Conservation (phyloP, 2,797 vertebrate genomes). For the Phrynocephalus forsythii region DNA sequence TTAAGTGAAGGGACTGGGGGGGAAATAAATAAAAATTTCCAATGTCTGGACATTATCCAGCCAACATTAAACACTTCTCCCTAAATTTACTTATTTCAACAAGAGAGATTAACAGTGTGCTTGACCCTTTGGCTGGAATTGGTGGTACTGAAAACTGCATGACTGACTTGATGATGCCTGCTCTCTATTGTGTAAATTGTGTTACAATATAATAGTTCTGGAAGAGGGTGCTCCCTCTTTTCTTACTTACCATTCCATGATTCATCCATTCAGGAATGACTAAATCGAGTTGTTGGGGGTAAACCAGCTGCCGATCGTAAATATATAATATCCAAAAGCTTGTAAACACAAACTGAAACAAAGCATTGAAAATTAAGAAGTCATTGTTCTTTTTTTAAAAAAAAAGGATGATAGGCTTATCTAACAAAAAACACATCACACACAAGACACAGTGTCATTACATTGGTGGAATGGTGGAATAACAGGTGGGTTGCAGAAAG, state of each 20-base stretch:
- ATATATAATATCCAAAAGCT: conserved; percentile 88
- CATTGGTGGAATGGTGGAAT: too few relatives aligned
- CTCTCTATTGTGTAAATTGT: conserved; percentile 30
- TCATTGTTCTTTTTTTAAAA: background rate
- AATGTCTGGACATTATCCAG: background rate
- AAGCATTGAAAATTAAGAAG: conserved; percentile 46
- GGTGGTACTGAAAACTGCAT: background rate
- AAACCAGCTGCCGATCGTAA: conserved; percentile 88
- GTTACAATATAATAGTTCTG: background rate
- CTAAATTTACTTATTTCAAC: background rate
- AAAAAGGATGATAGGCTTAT: background rate
- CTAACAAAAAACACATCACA: background rate
- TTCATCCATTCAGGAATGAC: conserved; percentile 89
- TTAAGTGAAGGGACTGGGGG: conserved; percentile 42
- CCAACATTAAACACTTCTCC: background rate
- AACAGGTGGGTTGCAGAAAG: too few relatives aligned
- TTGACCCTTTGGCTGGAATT: background rate
- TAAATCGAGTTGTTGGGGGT: conserved; percentile 83
- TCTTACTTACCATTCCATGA: conserved; percentile 87
- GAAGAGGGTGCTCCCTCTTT: conserved; percentile 2
- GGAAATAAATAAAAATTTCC: conserved; percentile 16
- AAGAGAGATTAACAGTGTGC: background rate
- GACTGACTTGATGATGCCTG: background rate
- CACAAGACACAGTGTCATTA: too few relatives aligned
- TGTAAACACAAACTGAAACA: conserved; percentile 83